Evolutionary conservation across 2,797 vertebrate species (phyloP), one percentile per base, ranked within the genome.

Genomic region (Somateria mollissima): DNA sequence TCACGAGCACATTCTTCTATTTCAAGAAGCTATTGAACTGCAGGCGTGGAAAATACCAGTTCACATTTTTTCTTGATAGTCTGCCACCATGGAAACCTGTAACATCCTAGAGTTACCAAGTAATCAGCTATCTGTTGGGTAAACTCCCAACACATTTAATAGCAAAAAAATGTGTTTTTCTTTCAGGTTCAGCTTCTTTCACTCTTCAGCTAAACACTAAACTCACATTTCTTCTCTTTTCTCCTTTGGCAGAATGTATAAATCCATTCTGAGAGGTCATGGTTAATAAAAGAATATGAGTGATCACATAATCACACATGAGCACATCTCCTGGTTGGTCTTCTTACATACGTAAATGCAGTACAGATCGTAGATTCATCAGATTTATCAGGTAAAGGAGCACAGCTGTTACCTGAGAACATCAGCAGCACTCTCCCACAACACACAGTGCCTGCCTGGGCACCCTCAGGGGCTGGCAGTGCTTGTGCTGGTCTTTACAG

Each of bases 11-110:
- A 66, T 28, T 51, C 45, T 41, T 92, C 36, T 87, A 6, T 78
- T 90, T 78, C 58, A 78, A 75, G 28, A 20, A 58, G n/a, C 39
- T 84, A 28, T 4, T 54, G 58, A 83, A 80, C 47, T 39, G 45
- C 15, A 37, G n/a, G 15, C 20, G 19, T 81, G 18, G 28, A 77
- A 90, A 90, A 92, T 25, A 45, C 9, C 45, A 69, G 25, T 32
- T 76, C 30, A 65, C 17, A 4, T 60, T 77, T 83, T 76, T 73
- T 60, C 43, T 66, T 11, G 0, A 21, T 14, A n/a, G 43, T n/a
- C 69, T 88, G 88, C 21, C 39, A 80, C 67, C 37, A 69, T 13
- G 22, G 49, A 89, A 92, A 91, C 30, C 22, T 77, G 30, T 56
- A 88, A 51, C 10, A 57, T 12, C 18, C 49, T 20, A 20, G 69